These are phyloP conservation scores for Lepeophtheirus nordmannii DNA, from an alignment of 2,888 invertebrate genomes.

Conservation along the genomic window DNA sequence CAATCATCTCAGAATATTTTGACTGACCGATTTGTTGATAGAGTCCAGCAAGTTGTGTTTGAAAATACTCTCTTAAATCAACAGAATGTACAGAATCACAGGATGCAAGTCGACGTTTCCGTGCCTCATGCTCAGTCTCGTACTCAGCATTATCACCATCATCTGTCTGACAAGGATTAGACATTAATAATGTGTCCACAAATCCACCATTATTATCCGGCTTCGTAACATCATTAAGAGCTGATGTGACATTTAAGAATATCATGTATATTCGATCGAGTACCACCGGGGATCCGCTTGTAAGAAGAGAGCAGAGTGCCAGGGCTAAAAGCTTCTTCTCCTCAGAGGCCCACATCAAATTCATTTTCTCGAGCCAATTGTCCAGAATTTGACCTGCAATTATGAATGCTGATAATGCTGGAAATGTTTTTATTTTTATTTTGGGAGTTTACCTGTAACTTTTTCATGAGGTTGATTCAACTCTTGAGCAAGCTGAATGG, in stretches of 20 bases:
- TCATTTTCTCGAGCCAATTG: conserved; percentile 64
- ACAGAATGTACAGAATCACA: conserved; percentile 65
- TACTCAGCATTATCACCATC: conserved; percentile 40
- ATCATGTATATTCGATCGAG: conserved; percentile 55
- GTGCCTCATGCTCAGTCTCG: conserved; percentile 56
- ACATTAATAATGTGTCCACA: conserved; percentile 6
- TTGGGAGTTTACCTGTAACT: conserved; percentile 3
- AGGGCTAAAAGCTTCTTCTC: conserved; percentile 64
- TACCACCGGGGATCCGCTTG: conserved; percentile 48
- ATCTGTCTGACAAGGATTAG: conserved; percentile 25
- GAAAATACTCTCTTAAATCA: conserved; percentile 39
- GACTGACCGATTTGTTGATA: conserved; percentile 57
- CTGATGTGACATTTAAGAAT: conserved; percentile 55
- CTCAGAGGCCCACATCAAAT: conserved; percentile 57
- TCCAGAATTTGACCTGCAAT: conserved; percentile 37
- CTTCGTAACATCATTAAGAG: conserved; percentile 61
- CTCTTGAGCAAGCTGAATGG: conserved; percentile 1
- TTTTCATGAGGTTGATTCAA: conserved; percentile 1
- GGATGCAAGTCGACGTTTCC: conserved; percentile 50
- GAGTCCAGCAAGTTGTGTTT: conserved; percentile 48
- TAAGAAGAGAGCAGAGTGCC: conserved; percentile 37
- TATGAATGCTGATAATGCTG: neutral
- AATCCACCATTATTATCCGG: conserved; percentile 48
- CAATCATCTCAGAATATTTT: conserved; percentile 56
- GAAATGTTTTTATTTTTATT: neutral